Conservation (phyloP, 2,797 vertebrate genomes). For the Phrynocephalus guinanensis region DNA sequence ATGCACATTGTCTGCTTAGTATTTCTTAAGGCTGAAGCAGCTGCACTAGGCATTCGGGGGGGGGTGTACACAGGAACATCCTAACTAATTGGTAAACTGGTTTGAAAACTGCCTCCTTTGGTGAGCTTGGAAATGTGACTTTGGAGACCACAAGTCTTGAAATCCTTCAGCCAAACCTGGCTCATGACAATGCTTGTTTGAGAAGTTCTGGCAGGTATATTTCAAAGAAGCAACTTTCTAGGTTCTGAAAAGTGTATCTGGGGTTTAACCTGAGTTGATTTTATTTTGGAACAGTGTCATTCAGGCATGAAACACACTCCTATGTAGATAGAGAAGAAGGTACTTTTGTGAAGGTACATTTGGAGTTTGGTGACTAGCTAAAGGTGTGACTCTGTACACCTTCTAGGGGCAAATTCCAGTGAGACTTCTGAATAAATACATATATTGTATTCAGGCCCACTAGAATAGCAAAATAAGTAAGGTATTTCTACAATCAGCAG, state of each 20-base stretch:
- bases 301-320: background rate
- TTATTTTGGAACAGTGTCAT: conserved; percentile 39
- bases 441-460: background rate
- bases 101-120: conserved; percentile 16
- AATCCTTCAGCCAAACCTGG: too few relatives aligned
- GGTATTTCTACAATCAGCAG: background rate
- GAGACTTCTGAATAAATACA: background rate
- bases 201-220: too few relatives aligned
- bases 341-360: background rate
- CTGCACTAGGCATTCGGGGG: conserved; percentile 22
- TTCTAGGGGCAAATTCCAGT: background rate
- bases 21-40: conserved; percentile 9
- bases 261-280: conserved; percentile 36
- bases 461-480: background rate
- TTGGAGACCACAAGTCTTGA: too few relatives aligned
- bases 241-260: too few relatives aligned
- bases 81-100: background rate
- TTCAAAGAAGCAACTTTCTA: too few relatives aligned
- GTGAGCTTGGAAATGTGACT: too few relatives aligned
- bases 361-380: background rate
- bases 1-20: background rate
- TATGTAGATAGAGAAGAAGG: background rate
- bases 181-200: too few relatives aligned
- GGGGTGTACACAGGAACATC: background rate
- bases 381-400: background rate